Conservation (phyloP, 2,113 vertebrate genomes). For the Pelvicachromis taeniatus region DNA sequence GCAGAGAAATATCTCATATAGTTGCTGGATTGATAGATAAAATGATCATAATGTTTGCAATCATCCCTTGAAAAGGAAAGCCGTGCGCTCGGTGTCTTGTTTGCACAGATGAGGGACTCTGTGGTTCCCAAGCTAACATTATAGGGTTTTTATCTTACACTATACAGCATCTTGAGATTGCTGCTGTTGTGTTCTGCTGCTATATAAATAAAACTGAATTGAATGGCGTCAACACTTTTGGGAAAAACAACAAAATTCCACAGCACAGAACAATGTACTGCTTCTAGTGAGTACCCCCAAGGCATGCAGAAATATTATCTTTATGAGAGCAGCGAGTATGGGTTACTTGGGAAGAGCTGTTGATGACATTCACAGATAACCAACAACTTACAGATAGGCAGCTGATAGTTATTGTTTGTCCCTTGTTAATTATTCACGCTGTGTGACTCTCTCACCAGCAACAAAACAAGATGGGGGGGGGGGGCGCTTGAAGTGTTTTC, state of each 20-base stretch:
- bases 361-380: slow-evolving; percentile 20
- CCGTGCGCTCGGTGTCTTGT: not conserved
- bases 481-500: slow-evolving; percentile 56
- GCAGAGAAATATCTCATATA: not conserved
- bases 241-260: not conserved
- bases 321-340: not conserved
- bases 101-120: not conserved
- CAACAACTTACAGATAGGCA: slow-evolving; percentile 7
- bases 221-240: not conserved
- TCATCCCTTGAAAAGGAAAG: not conserved
- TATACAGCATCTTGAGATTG: not conserved
- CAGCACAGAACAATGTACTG: not conserved
- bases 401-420: slow-evolving; percentile 44
- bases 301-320: not conserved
- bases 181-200: not conserved
- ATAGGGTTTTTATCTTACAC: not conserved
- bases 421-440: slow-evolving; percentile 60
- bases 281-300: not conserved
- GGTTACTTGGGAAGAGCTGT: not conserved
- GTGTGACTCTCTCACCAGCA: slow-evolving; percentile 20
- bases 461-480: slow-evolving; percentile 43
- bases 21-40: not conserved
- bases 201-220: not conserved
- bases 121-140: not conserved
- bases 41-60: not conserved